phyloP scores from a whole-genome alignment of 2,888 invertebrate species.

The Ophion ventricosus region DNA sequence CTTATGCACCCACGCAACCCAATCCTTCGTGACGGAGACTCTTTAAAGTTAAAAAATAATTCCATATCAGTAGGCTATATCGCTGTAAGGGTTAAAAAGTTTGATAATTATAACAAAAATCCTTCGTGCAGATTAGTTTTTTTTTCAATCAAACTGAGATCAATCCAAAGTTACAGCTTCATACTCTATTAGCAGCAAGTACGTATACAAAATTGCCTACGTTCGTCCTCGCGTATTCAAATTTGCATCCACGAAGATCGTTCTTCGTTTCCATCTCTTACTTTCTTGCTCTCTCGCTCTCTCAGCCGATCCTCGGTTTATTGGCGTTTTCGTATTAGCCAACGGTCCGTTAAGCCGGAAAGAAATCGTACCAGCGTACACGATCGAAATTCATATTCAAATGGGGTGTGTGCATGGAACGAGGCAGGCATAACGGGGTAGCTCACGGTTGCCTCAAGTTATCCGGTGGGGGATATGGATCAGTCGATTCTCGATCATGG shows the following conservation, averaged over 20 bases:
- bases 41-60: not conserved
- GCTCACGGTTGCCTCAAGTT: constrained; percentile 8
- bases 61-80: not conserved
- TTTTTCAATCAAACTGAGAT: constrained; percentile 22
- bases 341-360: constrained; percentile 73
- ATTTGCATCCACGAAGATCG: constrained; percentile 23
- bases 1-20: too few species aligned
- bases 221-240: constrained; percentile 14
- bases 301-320: constrained; percentile 66
- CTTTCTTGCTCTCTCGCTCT: constrained; percentile 20
- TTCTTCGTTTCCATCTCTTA: constrained; percentile 7
- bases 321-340: constrained; percentile 70
- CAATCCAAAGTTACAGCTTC: not conserved
- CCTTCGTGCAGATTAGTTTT: not conserved
- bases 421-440: not conserved
- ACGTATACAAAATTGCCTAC: not conserved
- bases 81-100: not conserved
- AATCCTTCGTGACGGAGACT: too few species aligned
- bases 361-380: constrained; percentile 66
- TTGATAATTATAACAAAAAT: not conserved
- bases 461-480: not conserved
- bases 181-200: not conserved
- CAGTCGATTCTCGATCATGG: constrained; percentile 55
- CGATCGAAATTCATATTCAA: constrained; percentile 71
- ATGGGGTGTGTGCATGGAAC: constrained; percentile 45